Percentiles rank a stretch among this genome's conserved stretches.
These are phyloP conservation scores for Cercopithecus neglectus DNA, from an alignment of 2,797 vertebrate species.

Conservation along the genomic window DNA sequence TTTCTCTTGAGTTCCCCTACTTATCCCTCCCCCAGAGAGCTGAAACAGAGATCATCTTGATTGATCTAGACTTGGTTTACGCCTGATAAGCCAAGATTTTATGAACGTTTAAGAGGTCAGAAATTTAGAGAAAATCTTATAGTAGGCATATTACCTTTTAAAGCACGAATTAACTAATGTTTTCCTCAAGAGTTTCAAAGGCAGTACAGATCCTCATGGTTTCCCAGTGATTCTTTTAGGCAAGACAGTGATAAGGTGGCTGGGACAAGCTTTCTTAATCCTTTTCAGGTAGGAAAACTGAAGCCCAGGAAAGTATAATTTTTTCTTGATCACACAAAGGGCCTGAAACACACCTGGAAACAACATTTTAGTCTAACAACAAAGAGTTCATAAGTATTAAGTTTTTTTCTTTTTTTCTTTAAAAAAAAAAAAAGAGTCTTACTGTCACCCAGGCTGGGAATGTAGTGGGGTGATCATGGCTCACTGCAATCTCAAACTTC, in stretches of 20 bases:
- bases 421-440: too few relatives aligned
- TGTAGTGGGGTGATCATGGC: background rate
- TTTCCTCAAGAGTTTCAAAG: background rate
- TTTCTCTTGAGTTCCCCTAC: background rate
- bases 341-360: background rate
- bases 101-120: conserved; percentile 1
- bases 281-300: background rate
- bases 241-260: background rate
- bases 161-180: background rate
- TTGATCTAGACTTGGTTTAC: background rate
- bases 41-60: background rate
- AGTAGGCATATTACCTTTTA: background rate
- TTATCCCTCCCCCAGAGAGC: background rate
- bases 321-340: background rate
- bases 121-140: background rate
- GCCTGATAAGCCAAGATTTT: background rate
- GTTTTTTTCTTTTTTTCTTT: background rate
- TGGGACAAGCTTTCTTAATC: background rate
- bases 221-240: background rate
- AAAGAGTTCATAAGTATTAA: background rate
- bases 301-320: background rate
- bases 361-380: background rate
- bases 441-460: background rate
- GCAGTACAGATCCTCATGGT: background rate
- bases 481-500: background rate